These are phyloP conservation scores for Adelognathus sp. DNA, from an alignment of 2,888 invertebrate genomes.

Conservation along the genomic window DNA sequence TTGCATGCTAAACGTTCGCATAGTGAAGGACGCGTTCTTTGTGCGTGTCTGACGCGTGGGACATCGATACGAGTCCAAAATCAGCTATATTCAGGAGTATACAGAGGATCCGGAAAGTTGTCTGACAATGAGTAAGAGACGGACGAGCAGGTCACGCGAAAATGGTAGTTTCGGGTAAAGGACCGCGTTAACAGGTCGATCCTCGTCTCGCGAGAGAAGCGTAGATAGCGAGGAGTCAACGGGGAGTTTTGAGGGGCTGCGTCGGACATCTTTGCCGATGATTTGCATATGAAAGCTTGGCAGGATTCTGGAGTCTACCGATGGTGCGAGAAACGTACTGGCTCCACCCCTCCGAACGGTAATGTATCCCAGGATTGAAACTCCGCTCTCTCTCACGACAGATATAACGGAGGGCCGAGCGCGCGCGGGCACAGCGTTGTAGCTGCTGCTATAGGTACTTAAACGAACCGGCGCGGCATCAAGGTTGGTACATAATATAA, in stretches of 20 bases:
- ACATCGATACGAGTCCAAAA: constrained; percentile 26
- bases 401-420: constrained; percentile 22
- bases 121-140: neutral
- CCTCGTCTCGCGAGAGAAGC: neutral
- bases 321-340: neutral
- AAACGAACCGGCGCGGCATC: constrained; percentile 24
- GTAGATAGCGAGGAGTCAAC: constrained; percentile 42
- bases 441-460: constrained; percentile 21
- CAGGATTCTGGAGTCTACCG: constrained; percentile 15
- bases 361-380: constrained; percentile 25
- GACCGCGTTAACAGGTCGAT: neutral
- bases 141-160: neutral
- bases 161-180: neutral
- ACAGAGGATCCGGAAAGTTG: neutral
- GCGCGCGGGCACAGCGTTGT: constrained; percentile 17
- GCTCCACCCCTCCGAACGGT: constrained; percentile 33
- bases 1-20: constrained; percentile 64
- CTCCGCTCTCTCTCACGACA: constrained; percentile 2
- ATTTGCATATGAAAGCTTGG: constrained; percentile 72
- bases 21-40: constrained; percentile 61
- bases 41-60: constrained; percentile 50
- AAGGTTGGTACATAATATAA: constrained; percentile 8
- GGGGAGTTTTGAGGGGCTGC: constrained; percentile 51
- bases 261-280: constrained; percentile 45
- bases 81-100: neutral